Conservation (phyloP, 2,113 vertebrate genomes). For the Neolamprologus sp. region DNA sequence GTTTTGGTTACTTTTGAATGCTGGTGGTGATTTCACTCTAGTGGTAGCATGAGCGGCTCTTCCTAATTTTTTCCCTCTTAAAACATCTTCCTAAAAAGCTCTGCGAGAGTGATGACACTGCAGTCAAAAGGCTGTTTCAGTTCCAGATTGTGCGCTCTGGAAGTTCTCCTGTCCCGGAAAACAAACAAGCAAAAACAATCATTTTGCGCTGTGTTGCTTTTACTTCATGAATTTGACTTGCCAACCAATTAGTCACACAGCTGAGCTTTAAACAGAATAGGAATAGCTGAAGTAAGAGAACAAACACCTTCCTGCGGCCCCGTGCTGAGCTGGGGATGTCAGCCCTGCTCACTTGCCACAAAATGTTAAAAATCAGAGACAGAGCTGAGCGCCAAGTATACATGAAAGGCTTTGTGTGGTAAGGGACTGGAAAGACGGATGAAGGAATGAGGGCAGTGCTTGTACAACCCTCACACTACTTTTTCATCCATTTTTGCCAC, state of each 20-base stretch:
- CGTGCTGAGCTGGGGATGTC: constrained; percentile 2
- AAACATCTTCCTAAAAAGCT: neutral
- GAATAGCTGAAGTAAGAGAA: neutral
- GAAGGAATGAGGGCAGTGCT: neutral
- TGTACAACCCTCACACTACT: neutral
- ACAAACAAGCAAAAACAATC: neutral
- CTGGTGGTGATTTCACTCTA: neutral
- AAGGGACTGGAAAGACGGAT: neutral
- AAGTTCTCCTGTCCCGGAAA: neutral
- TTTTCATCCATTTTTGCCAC: constrained; percentile 1
- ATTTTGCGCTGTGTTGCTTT: neutral
- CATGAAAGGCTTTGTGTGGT: neutral
- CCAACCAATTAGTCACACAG: constrained; percentile 31
- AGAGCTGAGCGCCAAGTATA: neutral
- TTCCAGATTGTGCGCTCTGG: neutral
- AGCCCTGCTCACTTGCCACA: neutral
- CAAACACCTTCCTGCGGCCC: neutral
- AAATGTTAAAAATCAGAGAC: neutral
- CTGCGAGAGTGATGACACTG: neutral
- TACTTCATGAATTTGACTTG: neutral
- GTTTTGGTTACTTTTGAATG: neutral
- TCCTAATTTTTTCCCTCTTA: neutral
- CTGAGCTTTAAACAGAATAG: neutral
- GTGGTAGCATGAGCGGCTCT: neutral
- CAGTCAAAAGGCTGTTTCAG: neutral